Percentiles rank a stretch among this genome's conserved stretches.
These are phyloP conservation scores for Palythoa grandiflora DNA, from an alignment of 92 coral and sea anemone genomes.

Conservation along the genomic window DNA sequence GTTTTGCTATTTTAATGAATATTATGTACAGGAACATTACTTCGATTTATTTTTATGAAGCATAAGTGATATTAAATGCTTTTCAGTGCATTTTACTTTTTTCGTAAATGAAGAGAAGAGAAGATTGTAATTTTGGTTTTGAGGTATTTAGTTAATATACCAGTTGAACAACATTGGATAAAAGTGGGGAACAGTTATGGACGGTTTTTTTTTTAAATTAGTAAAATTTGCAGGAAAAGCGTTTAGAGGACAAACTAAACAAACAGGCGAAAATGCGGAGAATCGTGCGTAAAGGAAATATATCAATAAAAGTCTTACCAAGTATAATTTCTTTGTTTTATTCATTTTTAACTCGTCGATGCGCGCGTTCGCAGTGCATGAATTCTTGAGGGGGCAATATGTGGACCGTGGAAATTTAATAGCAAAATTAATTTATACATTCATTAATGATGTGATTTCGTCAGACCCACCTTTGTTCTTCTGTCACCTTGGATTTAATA, in stretches of 20 bases:
- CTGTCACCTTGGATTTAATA: too few relatives aligned
- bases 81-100: not conserved
- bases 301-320: conserved; percentile 52
- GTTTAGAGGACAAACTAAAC: conserved; percentile 9
- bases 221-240: not conserved
- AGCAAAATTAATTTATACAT: too few relatives aligned
- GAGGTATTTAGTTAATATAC: conserved; percentile 14
- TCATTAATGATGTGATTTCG: too few relatives aligned
- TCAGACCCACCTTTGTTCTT: too few relatives aligned
- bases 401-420: too few relatives aligned
- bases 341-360: conserved; percentile 24
- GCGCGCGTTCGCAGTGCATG: too few relatives aligned
- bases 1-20: conserved; percentile 40
- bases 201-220: conserved; percentile 37
- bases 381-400: too few relatives aligned
- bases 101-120: not conserved
- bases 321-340: conserved; percentile 12
- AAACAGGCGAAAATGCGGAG: not conserved
- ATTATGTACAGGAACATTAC: conserved; percentile 34
- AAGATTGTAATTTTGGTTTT: not conserved
- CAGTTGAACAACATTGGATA: not conserved
- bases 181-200: not conserved
- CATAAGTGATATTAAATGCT: not conserved
- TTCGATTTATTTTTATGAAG: conserved; percentile 44
- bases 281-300: conserved; percentile 14